Percentiles rank a stretch among this genome's conserved stretches.
Conservation (phyloP, 1,140 invertebrate species). For the Drosophila pandora region DNA sequence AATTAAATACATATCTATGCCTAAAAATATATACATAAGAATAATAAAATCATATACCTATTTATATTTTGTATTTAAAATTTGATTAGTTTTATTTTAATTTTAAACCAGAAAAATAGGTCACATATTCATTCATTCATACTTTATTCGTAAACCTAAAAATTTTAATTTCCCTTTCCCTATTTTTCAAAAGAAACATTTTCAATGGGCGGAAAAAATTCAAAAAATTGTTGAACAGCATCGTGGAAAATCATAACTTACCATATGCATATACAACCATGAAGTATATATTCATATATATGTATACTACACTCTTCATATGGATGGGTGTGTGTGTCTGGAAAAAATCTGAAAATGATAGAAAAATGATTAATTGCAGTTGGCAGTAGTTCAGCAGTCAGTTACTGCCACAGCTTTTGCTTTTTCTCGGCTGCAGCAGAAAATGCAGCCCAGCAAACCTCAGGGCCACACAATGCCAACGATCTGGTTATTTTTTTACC, state of each 20-base stretch:
- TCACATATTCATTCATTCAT: too few species aligned
- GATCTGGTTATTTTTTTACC: conserved; percentile 18
- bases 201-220: not conserved
- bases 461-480: conserved; percentile 45
- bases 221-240: conserved; percentile 32
- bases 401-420: conserved; percentile 47
- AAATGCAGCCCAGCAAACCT: conserved; percentile 60
- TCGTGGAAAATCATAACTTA: conserved; percentile 64
- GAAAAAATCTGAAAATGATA: conserved; percentile 83
- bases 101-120: too few species aligned
- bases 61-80: too few species aligned
- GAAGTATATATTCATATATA: conserved; percentile 8
- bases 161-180: not conserved
- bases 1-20: too few species aligned
- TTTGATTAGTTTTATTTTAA: too few species aligned
- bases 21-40: too few species aligned
- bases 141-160: too few species aligned
- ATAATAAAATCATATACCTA: too few species aligned
- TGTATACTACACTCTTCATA: not conserved
- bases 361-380: conserved; percentile 83
- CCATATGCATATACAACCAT: conserved; percentile 21
- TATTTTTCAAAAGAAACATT: conserved; percentile 24
- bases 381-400: conserved; percentile 81
- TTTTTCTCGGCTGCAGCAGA: conserved; percentile 26
- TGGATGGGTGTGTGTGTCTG: conserved; percentile 21